Conservation (phyloP, 1,140 invertebrate genomes). For the Oncopodura yosiiana region DNA sequence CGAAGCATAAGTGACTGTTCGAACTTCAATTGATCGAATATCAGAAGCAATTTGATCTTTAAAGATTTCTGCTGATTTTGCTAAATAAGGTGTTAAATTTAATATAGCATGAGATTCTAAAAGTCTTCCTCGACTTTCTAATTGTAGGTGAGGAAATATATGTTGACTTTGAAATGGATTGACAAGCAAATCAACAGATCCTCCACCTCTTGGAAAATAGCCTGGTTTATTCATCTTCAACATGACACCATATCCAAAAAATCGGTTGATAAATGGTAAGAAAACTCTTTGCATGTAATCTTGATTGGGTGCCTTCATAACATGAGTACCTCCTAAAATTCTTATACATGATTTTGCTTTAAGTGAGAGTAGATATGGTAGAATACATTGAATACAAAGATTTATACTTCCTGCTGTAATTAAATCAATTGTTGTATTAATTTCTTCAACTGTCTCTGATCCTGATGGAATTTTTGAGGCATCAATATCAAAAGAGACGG, state of each 20-base stretch:
- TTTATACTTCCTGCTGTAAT: slow-evolving; percentile 30
- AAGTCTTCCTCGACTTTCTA: slow-evolving; percentile 19
- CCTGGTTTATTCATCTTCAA: slow-evolving; percentile 12
- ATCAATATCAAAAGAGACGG: slow-evolving; percentile 22
- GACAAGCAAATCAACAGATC: slow-evolving; percentile 18
- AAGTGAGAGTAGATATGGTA: slow-evolving; percentile 25
- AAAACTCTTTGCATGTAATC: slow-evolving; percentile 29
- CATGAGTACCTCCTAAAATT: slow-evolving; percentile 31
- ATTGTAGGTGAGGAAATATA: slow-evolving; percentile 12
- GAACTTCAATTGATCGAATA: slow-evolving; percentile 15
- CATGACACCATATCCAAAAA: slow-evolving; percentile 20
- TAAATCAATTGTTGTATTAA: slow-evolving; percentile 27
- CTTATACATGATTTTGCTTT: slow-evolving; percentile 15
- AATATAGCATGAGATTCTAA: slow-evolving; percentile 14
- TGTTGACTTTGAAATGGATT: neutral
- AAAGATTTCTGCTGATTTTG: slow-evolving; percentile 5
- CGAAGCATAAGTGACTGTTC: slow-evolving; percentile 25
- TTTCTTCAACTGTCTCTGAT: neutral
- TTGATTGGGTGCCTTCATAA: slow-evolving; percentile 27
- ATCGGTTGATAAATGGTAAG: slow-evolving; percentile 15
- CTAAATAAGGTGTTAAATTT: slow-evolving; percentile 24
- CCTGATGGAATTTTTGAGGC: neutral
- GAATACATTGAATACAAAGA: slow-evolving; percentile 30
- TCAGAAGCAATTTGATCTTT: slow-evolving; percentile 7
- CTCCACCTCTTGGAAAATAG: slow-evolving; percentile 32